Evolutionary conservation across 2,888 invertebrate genomes (phyloP).

Genomic region (Pyrgus malvae): DNA sequence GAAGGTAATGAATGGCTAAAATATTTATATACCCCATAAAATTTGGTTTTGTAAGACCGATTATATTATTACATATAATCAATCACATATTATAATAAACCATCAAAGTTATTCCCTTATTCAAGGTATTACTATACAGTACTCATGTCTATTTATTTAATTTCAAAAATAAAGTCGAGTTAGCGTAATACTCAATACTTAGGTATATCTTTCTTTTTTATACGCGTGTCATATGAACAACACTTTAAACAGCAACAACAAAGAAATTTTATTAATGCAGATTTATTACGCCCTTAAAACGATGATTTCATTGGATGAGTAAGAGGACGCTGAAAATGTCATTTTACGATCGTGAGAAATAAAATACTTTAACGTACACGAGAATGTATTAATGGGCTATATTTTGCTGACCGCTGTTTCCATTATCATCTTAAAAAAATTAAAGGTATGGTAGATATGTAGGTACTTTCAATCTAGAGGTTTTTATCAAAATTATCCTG

Average conservation of each 20-base stretch:
- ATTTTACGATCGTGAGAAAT: conserved; percentile 6
- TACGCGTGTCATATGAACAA: background rate
- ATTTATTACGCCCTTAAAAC: conserved; percentile 9
- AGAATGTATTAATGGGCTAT: background rate
- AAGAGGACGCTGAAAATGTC: conserved; percentile 17
- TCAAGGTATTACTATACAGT: too few species aligned
- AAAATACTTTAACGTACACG: conserved; percentile 3
- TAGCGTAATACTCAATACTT: too few species aligned
- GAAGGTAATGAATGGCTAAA: background rate
- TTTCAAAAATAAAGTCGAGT: too few species aligned
- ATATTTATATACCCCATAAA: too few species aligned
- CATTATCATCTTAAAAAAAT: background rate
- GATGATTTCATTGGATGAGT: conserved; percentile 13
- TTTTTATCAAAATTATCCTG: too few species aligned
- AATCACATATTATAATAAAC: too few species aligned
- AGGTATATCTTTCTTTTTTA: too few species aligned
- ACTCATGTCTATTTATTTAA: too few species aligned
- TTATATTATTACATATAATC: too few species aligned
- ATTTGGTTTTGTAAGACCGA: background rate
- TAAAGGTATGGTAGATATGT: too few species aligned
- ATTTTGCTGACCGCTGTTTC: background rate
- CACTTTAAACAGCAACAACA: conserved; percentile 10
- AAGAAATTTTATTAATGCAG: conserved; percentile 22
- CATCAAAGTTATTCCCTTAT: too few species aligned
- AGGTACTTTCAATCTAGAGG: too few species aligned